Evolutionary conservation across 1,140 invertebrate genomes (phyloP), one percentile per base, ranked within the genome.

Genomic region (Drosophila seguyi): DNA sequence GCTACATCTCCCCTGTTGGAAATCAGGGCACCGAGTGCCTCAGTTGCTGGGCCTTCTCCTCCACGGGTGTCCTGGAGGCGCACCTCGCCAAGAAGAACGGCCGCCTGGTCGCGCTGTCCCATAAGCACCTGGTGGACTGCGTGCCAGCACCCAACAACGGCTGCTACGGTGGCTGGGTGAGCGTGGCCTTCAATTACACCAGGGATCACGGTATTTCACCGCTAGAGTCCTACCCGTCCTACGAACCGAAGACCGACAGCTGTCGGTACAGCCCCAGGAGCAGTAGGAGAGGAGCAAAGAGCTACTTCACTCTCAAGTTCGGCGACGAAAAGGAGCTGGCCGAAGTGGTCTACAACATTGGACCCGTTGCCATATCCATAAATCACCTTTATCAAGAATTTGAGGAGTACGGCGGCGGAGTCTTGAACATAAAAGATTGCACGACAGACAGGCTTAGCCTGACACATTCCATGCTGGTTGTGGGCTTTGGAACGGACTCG

Each of bases 51-150:
- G 95, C 97, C 68, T 99, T 99, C 93, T 97, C 97, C 71, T 92
- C 96, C 4, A 98, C 98, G 78, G 99, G 95, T 3, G 94, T 96
- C 1, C 91, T 97, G 39, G 97, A 97, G 93, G 96, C 96, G 14
- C 96, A 97, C 79, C 92, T 95, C 52, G 94, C 94, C 65, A 93
- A 94, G 27, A 94, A 94, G 55, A 93, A 93, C 29, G 93, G 94
- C 39, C 93, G 93, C 42, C 93, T 99, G 3, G 93, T 97, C 1
- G 96, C 96, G 2, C 93, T 99, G 0, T 97, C 97, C 69, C 97
- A 98, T 93, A 97, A 99, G 93, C 98, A 99, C 83, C 93, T 99
- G 11, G 93, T 99, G 3, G 98, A 99, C 93, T 99, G 98, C 81
- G 96, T 96, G 16, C 42, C 97, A 95, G 0, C 2, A 10, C 50